Evolutionary conservation across 2,113 vertebrate genomes (phyloP).

Genomic region (Neogale vison): DNA sequence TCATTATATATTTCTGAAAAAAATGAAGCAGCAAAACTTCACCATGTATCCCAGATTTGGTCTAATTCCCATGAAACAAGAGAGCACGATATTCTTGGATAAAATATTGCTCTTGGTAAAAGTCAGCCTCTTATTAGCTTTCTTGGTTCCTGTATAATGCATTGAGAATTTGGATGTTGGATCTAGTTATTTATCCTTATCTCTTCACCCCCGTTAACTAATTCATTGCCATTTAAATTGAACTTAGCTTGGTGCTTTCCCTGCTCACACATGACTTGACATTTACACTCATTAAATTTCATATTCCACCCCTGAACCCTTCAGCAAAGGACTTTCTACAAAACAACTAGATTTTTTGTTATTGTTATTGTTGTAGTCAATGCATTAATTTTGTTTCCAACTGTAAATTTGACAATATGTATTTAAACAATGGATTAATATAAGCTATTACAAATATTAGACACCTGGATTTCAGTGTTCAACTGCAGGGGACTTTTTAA

Average conservation of each 20-base stretch:
- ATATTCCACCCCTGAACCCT: constrained; percentile 55
- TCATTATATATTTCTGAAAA: background rate
- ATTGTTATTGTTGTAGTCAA: background rate
- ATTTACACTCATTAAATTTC: constrained; percentile 77
- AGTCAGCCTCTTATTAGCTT: constrained; percentile 46
- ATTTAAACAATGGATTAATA: background rate
- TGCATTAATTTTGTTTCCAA: constrained; percentile 43
- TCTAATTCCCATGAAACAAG: constrained; percentile 39
- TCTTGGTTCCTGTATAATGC: background rate
- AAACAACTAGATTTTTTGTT: background rate
- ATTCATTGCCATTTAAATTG: constrained; percentile 70
- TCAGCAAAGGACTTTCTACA: constrained; percentile 31
- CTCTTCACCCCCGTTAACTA: constrained; percentile 67
- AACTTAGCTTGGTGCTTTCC: constrained; percentile 44
- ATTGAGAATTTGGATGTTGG: constrained; percentile 21
- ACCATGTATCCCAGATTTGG: background rate
- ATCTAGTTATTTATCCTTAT: constrained; percentile 60
- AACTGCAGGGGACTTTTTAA: background rate
- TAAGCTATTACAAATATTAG: background rate
- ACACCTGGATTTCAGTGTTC: background rate
- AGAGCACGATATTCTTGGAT: background rate
- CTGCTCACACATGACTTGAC: constrained; percentile 34
- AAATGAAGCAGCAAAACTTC: background rate
- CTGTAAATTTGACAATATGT: background rate
- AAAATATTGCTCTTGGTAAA: constrained; percentile 39